phyloP scores from a whole-genome alignment of 2,888 invertebrate genomes.

The Trichacis sp. region DNA sequence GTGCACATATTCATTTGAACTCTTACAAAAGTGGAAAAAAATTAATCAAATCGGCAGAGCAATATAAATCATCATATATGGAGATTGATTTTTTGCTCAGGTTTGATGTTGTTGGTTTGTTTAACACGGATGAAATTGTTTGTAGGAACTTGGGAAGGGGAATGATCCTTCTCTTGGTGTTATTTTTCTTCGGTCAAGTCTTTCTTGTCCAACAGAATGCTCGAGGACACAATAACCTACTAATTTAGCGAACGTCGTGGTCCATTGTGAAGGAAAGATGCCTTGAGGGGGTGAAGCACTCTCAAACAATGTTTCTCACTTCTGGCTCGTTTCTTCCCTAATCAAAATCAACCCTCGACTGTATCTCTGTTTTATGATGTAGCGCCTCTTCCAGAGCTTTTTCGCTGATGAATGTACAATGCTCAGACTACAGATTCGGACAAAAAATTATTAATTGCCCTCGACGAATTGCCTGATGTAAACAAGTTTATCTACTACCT shows the following conservation, averaged over 20 bases:
- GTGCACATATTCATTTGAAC: not conserved
- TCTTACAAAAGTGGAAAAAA: constrained; percentile 9
- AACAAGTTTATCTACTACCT: not conserved
- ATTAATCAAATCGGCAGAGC: too few species aligned
- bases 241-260: constrained; percentile 42
- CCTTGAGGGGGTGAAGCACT: constrained; percentile 37
- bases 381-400: constrained; percentile 35
- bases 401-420: constrained; percentile 28
- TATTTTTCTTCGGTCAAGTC: constrained; percentile 27
- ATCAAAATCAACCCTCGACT: constrained; percentile 45
- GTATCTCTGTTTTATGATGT: constrained; percentile 42
- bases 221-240: constrained; percentile 45
- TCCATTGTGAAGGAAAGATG: constrained; percentile 41
- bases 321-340: constrained; percentile 46
- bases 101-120: not conserved
- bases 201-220: constrained; percentile 29
- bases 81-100: not conserved
- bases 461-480: not conserved
- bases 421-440: constrained; percentile 15
- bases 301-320: constrained; percentile 44
- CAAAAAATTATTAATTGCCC: constrained; percentile 5
- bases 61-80: not conserved
- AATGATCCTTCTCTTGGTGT: not conserved
- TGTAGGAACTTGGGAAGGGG: not conserved
- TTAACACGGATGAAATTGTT: not conserved